phyloP scores from a whole-genome alignment of 2,888 invertebrate species.

The Argynnis bischoffii region DNA sequence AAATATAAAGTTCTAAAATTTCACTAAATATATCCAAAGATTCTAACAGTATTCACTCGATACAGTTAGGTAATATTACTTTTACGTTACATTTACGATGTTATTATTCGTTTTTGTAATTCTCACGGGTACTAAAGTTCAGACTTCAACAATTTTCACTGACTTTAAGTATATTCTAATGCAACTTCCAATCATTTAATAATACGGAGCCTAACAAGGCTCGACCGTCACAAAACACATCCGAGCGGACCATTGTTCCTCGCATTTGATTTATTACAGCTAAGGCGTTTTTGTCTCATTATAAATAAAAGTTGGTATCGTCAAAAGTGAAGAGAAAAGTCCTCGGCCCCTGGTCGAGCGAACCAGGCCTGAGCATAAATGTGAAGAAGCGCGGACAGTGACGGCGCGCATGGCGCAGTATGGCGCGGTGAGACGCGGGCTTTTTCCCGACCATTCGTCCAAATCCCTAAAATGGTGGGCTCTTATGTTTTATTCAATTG shows the following conservation, averaged over 20 bases:
- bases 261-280: slow-evolving; percentile 9
- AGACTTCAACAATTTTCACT: background rate
- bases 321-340: background rate
- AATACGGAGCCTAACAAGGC: slow-evolving; percentile 14
- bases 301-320: slow-evolving; percentile 9
- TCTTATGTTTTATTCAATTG: slow-evolving; percentile 77
- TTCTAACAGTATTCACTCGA: too few relatives aligned
- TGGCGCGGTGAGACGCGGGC: slow-evolving; percentile 3
- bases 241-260: slow-evolving; percentile 15
- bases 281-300: slow-evolving; percentile 14
- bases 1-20: too few relatives aligned
- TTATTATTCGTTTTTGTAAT: background rate
- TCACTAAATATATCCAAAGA: too few relatives aligned
- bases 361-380: background rate
- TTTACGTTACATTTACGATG: background rate
- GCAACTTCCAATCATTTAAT: background rate
- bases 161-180: slow-evolving; percentile 15
- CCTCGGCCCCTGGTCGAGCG: background rate
- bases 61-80: too few relatives aligned
- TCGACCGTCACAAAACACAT: slow-evolving; percentile 10
- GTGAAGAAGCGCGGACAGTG: background rate
- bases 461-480: slow-evolving; percentile 63
- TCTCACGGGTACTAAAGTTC: background rate
- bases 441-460: slow-evolving; percentile 49
- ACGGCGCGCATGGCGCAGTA: background rate